Evolutionary conservation across 2,888 invertebrate genomes (phyloP).

Genomic region (Epirrhoe tristata): DNA sequence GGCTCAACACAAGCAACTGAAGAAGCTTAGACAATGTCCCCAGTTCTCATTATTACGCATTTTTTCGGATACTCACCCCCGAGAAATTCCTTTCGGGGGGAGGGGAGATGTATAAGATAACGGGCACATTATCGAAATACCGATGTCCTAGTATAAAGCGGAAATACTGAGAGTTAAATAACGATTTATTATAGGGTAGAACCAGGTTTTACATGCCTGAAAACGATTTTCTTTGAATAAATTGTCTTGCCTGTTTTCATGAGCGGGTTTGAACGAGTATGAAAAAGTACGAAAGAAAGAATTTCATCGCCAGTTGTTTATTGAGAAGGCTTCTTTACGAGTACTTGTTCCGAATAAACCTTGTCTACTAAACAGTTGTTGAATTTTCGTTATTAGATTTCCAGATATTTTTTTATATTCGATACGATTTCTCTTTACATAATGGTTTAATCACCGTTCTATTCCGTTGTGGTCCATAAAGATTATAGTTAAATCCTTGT

Average conservation of each 20-base stretch:
- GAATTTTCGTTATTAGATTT: too few relatives aligned
- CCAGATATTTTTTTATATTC: too few relatives aligned
- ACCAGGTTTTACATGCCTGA: slow-evolving; percentile 24
- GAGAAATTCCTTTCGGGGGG: slow-evolving; percentile 70
- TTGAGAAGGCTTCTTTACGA: too few relatives aligned
- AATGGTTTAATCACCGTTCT: too few relatives aligned
- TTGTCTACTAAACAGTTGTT: too few relatives aligned
- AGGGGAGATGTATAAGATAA: slow-evolving; percentile 79
- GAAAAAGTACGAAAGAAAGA: too few relatives aligned
- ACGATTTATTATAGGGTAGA: slow-evolving; percentile 70
- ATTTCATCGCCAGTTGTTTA: too few relatives aligned
- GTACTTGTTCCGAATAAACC: too few relatives aligned
- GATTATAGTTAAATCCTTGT: background rate
- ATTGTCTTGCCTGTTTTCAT: slow-evolving; percentile 27
- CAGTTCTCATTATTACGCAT: slow-evolving; percentile 80
- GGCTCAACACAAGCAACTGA: slow-evolving; percentile 30
- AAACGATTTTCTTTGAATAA: slow-evolving; percentile 41
- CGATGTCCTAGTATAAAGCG: slow-evolving; percentile 79
- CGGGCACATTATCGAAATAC: slow-evolving; percentile 82
- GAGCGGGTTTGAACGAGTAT: too few relatives aligned
- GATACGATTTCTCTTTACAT: too few relatives aligned
- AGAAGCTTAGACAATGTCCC: slow-evolving; percentile 55
- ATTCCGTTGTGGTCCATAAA: background rate
- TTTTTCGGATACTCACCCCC: slow-evolving; percentile 78
- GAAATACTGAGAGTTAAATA: slow-evolving; percentile 79